Conservation (phyloP, 1,140 invertebrate genomes). For the Dendroctonus valens region DNA sequence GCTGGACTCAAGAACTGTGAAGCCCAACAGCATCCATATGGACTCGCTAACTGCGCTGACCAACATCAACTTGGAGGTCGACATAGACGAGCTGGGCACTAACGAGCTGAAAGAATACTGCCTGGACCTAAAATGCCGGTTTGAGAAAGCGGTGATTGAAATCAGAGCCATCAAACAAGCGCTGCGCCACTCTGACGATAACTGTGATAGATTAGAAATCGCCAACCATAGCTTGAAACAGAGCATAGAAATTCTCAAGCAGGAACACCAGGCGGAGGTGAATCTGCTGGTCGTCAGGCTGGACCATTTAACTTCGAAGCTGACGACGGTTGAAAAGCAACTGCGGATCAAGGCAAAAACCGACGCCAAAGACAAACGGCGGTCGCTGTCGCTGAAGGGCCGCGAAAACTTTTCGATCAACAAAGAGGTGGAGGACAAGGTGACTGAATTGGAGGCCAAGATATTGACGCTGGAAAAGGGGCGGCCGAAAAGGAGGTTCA, state of each 20-base stretch:
- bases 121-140: constrained; percentile 69
- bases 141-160: constrained; percentile 79
- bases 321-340: constrained; percentile 79
- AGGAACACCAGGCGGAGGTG: constrained; percentile 71
- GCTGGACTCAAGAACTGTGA: constrained; percentile 57
- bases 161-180: constrained; percentile 79
- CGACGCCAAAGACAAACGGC: constrained; percentile 73
- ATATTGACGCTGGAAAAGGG: constrained; percentile 62
- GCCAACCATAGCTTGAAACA: constrained; percentile 70
- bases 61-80: constrained; percentile 73
- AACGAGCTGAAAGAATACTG: constrained; percentile 79
- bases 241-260: constrained; percentile 66
- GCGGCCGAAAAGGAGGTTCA: constrained; percentile 37
- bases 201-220: constrained; percentile 77
- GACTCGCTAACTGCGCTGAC: constrained; percentile 79
- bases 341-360: constrained; percentile 77
- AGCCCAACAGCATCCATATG: constrained; percentile 60
- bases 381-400: constrained; percentile 79
- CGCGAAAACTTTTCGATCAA: constrained; percentile 73
- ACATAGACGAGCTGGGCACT: constrained; percentile 71
- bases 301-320: constrained; percentile 79
- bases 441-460: constrained; percentile 75
- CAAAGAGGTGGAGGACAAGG: constrained; percentile 80
- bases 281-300: constrained; percentile 80
- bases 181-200: constrained; percentile 74